Evolutionary conservation across 2,113 vertebrate genomes (phyloP).

Genomic region (Elgaria multicarinata): DNA sequence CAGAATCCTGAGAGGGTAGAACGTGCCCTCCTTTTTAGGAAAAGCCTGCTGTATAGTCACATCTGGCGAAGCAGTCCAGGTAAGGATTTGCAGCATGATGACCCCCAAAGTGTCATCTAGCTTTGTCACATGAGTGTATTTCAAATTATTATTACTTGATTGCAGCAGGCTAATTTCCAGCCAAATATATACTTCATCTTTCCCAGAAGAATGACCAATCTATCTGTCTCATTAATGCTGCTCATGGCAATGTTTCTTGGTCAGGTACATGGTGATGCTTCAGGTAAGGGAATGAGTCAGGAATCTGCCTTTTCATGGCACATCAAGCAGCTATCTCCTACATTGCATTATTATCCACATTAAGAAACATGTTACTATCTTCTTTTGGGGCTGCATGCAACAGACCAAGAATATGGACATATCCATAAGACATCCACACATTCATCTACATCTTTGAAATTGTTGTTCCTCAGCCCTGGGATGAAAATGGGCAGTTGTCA

Average conservation of each 20-base stretch:
- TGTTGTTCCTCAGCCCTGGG: not conserved
- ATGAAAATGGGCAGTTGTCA: not conserved
- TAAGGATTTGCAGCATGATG: not conserved
- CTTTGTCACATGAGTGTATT: not conserved
- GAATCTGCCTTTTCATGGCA: slow-evolving; percentile 8
- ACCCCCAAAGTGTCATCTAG: not conserved
- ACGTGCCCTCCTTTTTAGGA: not conserved
- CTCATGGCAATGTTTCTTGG: not conserved
- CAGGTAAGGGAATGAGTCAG: not conserved
- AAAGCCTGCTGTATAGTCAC: not conserved
- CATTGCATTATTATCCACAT: not conserved
- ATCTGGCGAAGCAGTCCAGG: not conserved
- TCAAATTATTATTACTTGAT: slow-evolving; percentile 7
- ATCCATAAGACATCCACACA: not conserved
- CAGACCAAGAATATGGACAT: not conserved
- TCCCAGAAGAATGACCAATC: not conserved
- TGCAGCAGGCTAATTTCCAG: not conserved
- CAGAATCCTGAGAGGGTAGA: not conserved
- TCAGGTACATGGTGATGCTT: not conserved
- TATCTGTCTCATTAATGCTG: not conserved
- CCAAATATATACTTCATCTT: slow-evolving; percentile 2
- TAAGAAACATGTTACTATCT: not conserved
- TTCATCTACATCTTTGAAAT: not conserved
- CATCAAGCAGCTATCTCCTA: not conserved
- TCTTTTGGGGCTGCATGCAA: not conserved